Conservation (phyloP, 2,797 vertebrate genomes). For the Artibeus jamaicensis region DNA sequence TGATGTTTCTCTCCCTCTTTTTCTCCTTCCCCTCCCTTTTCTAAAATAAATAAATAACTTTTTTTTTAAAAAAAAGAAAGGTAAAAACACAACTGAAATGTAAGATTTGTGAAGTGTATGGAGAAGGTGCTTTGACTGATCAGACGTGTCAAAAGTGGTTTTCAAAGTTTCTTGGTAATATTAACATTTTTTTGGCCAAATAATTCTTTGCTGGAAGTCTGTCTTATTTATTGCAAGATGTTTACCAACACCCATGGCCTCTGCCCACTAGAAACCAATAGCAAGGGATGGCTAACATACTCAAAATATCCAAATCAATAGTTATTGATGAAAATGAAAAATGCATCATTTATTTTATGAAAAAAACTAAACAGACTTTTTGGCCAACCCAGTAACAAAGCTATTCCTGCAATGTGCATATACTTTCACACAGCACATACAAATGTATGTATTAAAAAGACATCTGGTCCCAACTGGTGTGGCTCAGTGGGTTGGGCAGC, state of each 20-base stretch:
- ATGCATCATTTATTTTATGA: background rate
- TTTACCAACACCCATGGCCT: background rate
- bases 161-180: background rate
- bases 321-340: background rate
- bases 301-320: background rate
- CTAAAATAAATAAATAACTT: no score
- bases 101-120: background rate
- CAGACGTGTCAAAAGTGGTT: background rate
- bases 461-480: background rate
- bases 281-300: background rate
- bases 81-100: background rate
- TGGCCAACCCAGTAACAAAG: background rate
- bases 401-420: conserved; percentile 5
- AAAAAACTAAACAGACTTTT: background rate
- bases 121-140: background rate
- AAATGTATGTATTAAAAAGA: background rate
- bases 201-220: background rate
- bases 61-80: background rate
- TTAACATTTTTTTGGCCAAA: background rate
- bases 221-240: background rate
- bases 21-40: no score
- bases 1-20: no score
- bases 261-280: background rate
- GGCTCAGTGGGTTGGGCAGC: background rate
- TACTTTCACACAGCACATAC: background rate